A percentile compares a stretch with the other conserved stretches of the same genome.
phyloP scores from a whole-genome alignment of 2,113 vertebrate species.

The Maccullochella peelii region DNA sequence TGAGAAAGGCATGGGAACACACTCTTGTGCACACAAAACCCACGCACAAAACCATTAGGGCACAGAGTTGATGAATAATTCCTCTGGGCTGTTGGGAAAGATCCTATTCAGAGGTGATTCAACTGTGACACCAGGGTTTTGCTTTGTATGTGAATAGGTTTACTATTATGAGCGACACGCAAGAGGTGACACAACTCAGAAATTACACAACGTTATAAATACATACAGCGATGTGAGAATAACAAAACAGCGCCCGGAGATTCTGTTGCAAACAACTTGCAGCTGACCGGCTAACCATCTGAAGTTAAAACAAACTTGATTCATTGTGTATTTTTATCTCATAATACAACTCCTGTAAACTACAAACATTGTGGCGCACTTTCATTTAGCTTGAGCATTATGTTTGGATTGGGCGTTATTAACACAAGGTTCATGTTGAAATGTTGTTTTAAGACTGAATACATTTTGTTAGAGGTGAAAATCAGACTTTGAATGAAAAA shows the following conservation, averaged over 20 bases:
- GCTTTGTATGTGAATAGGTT: slow-evolving; percentile 49
- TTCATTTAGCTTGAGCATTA: background rate
- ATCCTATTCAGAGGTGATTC: slow-evolving; percentile 51
- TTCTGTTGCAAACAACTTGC: slow-evolving; percentile 15
- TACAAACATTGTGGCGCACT: background rate
- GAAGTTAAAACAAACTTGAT: no score
- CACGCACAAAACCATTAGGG: slow-evolving; percentile 38
- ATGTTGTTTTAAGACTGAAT: background rate
- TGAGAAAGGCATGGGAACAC: slow-evolving; percentile 66
- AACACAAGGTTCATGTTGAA: background rate
- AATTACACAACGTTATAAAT: slow-evolving; percentile 43
- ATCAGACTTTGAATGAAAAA: background rate
- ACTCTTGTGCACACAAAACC: slow-evolving; percentile 22
- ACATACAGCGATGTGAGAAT: slow-evolving; percentile 16
- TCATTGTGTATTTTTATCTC: no score
- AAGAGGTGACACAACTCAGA: slow-evolving; percentile 45
- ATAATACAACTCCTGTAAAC: background rate
- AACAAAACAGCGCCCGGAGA: slow-evolving; percentile 23
- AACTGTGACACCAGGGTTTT: slow-evolving; percentile 62
- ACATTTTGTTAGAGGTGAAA: background rate
- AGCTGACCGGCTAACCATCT: no score
- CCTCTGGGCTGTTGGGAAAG: slow-evolving; percentile 57
- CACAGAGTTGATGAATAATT: slow-evolving; percentile 66
- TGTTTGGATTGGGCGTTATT: background rate
- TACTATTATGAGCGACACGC: slow-evolving; percentile 51